Conservation (phyloP, 1,140 invertebrate genomes). For the Sycophila sp. region DNA sequence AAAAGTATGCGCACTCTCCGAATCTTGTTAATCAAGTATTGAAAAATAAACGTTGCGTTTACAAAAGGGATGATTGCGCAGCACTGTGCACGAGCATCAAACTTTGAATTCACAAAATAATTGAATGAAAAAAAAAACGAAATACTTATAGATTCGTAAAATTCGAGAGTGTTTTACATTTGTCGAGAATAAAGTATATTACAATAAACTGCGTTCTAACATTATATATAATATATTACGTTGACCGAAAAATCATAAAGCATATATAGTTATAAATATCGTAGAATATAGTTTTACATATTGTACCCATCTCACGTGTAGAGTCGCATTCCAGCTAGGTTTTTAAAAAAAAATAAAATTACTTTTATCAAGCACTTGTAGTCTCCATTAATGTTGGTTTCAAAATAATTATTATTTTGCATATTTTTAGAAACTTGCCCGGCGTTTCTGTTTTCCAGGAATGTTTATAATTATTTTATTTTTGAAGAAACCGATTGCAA, state of each 20-base stretch:
- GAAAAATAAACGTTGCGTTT: slow-evolving; percentile 14
- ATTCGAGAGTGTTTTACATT: slow-evolving; percentile 39
- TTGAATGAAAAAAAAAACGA: too few relatives aligned
- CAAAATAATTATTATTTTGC: slow-evolving; percentile 9
- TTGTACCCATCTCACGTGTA: slow-evolving; percentile 63
- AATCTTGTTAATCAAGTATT: slow-evolving; percentile 7
- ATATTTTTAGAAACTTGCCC: slow-evolving; percentile 10
- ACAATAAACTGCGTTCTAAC: slow-evolving; percentile 38
- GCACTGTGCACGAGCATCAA: slow-evolving; percentile 4
- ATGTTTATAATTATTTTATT: too few relatives aligned
- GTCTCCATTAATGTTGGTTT: slow-evolving; percentile 17
- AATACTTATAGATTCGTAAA: too few relatives aligned
- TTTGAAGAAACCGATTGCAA: too few relatives aligned
- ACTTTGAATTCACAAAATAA: not conserved
- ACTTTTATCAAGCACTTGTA: slow-evolving; percentile 55
- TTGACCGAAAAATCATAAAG: slow-evolving; percentile 44
- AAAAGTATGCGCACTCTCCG: slow-evolving; percentile 24
- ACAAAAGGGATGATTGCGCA: slow-evolving; percentile 6
- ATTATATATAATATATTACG: slow-evolving; percentile 47
- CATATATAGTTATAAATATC: slow-evolving; percentile 53
- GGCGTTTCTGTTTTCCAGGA: too few relatives aligned
- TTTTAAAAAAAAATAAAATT: slow-evolving; percentile 61
- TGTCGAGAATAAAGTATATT: slow-evolving; percentile 38
- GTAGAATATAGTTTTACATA: slow-evolving; percentile 66
- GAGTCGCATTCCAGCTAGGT: slow-evolving; percentile 65